Evolutionary conservation across 1,140 invertebrate species (phyloP), one percentile per base, ranked within the genome.

Genomic region (Chironomus striatipennis): DNA sequence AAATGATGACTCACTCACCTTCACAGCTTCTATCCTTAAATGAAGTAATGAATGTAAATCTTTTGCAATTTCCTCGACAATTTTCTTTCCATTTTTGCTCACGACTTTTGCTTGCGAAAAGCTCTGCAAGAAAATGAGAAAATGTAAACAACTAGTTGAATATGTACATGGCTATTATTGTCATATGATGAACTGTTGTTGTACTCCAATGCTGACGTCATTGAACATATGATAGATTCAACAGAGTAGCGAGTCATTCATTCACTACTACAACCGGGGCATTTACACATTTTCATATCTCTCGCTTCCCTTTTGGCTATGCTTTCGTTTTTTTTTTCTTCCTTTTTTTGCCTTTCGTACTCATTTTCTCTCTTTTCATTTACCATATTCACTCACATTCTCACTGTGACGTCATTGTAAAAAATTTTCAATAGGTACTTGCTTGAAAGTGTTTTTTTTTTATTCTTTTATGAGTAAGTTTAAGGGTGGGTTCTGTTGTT

Each of bases 31-130:
- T 74, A 90, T 86, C 81, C 89, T 90, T 12, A 86, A 81, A 57
- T 86, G 85, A 84, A 89, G 88, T 86, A 89, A 88, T 0, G 83
- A 83, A 73, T 86, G 85, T 73, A 90, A 87, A 43, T 87, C 84
- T 73, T 85, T 84, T 2, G 86, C 86, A 64, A 90, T 89, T 42
- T 88, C 86, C 57, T 83, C 81, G 12, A 88, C 83, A 24, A 90
- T 75, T 74, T 80, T 79, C 42, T 82, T 83, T 2, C 88, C 87
- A 79, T 88, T 85, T 76, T 85, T 83, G 24, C 82, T 79, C 21
- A 83, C 79, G 0, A 88, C 79, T 20, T 81, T 82, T 3, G 84
- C 85, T 17, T 83, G 79, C 77, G 86, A 86, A 77, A 85, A 88
- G 74, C 84, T 87, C 77, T 87, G 76, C 76, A 79, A 80, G 77